A percentile compares a stretch with the other conserved stretches of the same genome.
phyloP scores from a whole-genome alignment of 2,888 invertebrate species.

The Amorpha juglandis region DNA sequence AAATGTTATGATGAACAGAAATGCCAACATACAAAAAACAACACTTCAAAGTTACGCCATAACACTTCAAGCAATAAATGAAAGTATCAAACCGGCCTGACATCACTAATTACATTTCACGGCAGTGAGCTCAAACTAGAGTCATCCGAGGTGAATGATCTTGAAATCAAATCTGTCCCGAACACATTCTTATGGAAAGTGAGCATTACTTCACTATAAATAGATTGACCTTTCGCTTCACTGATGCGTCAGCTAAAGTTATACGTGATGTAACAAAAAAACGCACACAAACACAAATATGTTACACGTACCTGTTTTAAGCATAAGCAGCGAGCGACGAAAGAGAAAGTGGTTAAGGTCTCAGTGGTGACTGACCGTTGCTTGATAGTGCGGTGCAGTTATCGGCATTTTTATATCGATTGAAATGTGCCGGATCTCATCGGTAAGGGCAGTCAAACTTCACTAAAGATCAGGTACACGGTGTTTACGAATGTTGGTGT shows the following conservation, averaged over 20 bases:
- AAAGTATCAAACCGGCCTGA: slow-evolving; percentile 16
- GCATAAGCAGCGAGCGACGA: slow-evolving; percentile 62
- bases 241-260: slow-evolving; percentile 76
- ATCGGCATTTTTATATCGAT: slow-evolving; percentile 31
- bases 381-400: slow-evolving; percentile 46
- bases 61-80: slow-evolving; percentile 4
- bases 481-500: no score
- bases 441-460: neutral
- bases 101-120: slow-evolving; percentile 20
- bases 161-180: slow-evolving; percentile 55
- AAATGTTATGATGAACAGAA: no score
- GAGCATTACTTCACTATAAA: slow-evolving; percentile 66
- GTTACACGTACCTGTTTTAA: slow-evolving; percentile 48
- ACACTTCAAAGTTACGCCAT: slow-evolving; percentile 15
- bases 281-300: slow-evolving; percentile 44
- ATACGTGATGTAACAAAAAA: slow-evolving; percentile 69
- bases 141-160: slow-evolving; percentile 55
- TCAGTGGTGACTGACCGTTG: slow-evolving; percentile 61
- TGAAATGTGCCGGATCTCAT: neutral
- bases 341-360: slow-evolving; percentile 79
- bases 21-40: neutral
- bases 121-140: neutral
- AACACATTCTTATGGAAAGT: slow-evolving; percentile 72
- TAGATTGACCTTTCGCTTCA: slow-evolving; percentile 78
- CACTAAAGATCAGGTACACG: no score